Conservation (phyloP, 2,888 invertebrate genomes). For the Scelioninae gen. 1 region DNA sequence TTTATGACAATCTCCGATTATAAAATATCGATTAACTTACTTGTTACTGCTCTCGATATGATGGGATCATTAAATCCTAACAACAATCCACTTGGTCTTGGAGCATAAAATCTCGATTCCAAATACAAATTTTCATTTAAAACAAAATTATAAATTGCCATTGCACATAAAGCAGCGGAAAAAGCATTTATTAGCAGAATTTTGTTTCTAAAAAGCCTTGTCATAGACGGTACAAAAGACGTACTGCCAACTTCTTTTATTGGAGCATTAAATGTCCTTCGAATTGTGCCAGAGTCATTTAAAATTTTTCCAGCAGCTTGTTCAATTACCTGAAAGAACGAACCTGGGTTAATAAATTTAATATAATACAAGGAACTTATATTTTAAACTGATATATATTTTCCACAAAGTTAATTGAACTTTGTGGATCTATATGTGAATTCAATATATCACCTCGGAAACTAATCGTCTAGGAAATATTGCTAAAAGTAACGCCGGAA, state of each 20-base stretch:
- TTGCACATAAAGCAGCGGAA: conserved; percentile 85
- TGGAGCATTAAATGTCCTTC: conserved; percentile 55
- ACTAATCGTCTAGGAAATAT: conserved; percentile 86
- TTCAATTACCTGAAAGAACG: conserved; percentile 84
- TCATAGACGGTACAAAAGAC: conserved; percentile 85
- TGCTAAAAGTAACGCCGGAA: conserved; percentile 85
- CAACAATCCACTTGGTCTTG: conserved; percentile 83
- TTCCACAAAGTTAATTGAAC: conserved; percentile 7
- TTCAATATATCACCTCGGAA: conserved; percentile 77
- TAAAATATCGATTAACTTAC: conserved; percentile 73
- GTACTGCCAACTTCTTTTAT: conserved; percentile 72
- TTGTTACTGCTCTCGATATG: conserved; percentile 85
- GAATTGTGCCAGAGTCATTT: conserved; percentile 82
- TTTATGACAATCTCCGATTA: too few species aligned
- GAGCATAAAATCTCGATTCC: conserved; percentile 86
- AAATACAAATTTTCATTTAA: conserved; percentile 86
- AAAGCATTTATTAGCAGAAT: conserved; percentile 85
- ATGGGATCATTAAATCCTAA: conserved; percentile 86
- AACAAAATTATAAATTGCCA: conserved; percentile 86
- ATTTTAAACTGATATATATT: conserved; percentile 5
- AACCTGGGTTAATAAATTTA: not conserved
- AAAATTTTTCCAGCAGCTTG: conserved; percentile 86
- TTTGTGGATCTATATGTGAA: conserved; percentile 18
- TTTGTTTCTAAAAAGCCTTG: conserved; percentile 86
- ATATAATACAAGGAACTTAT: not conserved